A percentile compares a stretch with the other conserved stretches of the same genome.
Conservation (phyloP, 2,113 vertebrate genomes). For the Zingel zingel region DNA sequence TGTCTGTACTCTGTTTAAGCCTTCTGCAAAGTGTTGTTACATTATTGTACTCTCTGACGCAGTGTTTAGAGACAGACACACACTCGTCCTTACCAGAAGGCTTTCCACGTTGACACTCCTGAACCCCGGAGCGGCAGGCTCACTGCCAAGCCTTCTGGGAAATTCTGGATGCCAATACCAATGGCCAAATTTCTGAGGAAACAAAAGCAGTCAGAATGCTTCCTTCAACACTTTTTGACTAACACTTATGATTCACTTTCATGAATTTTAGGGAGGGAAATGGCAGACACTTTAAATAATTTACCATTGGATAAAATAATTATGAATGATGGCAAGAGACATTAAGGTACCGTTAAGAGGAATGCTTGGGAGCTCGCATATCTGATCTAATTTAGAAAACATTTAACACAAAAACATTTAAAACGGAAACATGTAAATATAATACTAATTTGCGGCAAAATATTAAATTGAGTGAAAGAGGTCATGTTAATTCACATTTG, state of each 20-base stretch:
- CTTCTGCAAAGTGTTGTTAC: not conserved
- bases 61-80: not conserved
- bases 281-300: too few relatives aligned
- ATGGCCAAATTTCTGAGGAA: constrained; percentile 93
- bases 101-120: constrained; percentile 91
- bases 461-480: too few relatives aligned
- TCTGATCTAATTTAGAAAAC: too few relatives aligned
- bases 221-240: not conserved
- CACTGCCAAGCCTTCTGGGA: constrained; percentile 97
- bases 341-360: too few relatives aligned
- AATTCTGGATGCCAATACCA: constrained; percentile 98
- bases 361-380: too few relatives aligned
- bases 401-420: too few relatives aligned
- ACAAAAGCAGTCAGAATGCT: not conserved
- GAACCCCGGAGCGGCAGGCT: constrained; percentile 92
- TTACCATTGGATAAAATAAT: too few relatives aligned
- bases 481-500: too few relatives aligned
- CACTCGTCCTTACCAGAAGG: constrained; percentile 90
- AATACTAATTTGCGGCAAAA: too few relatives aligned
- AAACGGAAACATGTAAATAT: too few relatives aligned
- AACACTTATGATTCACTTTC: not conserved
- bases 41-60: not conserved
- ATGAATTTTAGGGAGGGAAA: too few relatives aligned
- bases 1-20: not conserved
- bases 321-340: too few relatives aligned